Evolutionary conservation across 2,113 vertebrate species (phyloP).

Genomic region (Gnathonemus longibarbis): DNA sequence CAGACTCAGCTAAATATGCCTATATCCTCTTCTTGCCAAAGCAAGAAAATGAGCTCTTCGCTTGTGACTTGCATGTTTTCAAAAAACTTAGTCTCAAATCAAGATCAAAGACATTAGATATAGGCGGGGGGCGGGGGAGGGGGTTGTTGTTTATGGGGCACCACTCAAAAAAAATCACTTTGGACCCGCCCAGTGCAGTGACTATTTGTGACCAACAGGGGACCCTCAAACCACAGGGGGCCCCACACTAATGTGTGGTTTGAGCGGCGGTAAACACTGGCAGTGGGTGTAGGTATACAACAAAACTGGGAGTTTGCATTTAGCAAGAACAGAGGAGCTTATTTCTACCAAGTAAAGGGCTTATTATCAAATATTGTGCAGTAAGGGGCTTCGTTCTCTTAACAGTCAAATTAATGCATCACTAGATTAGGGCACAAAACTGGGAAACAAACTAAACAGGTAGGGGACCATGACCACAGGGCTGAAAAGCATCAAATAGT

Average conservation of each 20-base stretch:
- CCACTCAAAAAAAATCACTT: not conserved
- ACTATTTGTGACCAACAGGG: not conserved
- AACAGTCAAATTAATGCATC: not conserved
- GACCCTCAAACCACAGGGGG: not conserved
- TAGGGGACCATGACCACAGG: not conserved
- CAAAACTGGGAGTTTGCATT: not conserved
- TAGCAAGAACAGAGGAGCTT: not conserved
- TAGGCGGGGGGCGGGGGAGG: not conserved
- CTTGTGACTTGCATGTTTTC: not conserved
- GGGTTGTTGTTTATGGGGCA: not conserved
- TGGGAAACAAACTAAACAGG: slow-evolving; percentile 2
- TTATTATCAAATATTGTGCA: not conserved
- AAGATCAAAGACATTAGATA: not conserved
- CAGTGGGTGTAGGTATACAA: not conserved
- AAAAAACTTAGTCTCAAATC: not conserved
- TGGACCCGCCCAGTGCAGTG: not conserved
- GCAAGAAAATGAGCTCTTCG: not conserved
- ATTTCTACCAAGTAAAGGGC: not conserved
- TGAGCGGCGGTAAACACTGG: not conserved
- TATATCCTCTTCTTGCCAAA: not conserved
- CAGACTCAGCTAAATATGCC: not conserved
- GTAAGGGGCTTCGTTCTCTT: not conserved
- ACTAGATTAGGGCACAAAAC: not conserved
- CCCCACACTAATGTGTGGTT: not conserved
- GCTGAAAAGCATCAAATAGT: slow-evolving; percentile 1